These are phyloP conservation scores for Mallotus villosus DNA, from an alignment of 2,797 vertebrate species.

Conservation along the genomic window DNA sequence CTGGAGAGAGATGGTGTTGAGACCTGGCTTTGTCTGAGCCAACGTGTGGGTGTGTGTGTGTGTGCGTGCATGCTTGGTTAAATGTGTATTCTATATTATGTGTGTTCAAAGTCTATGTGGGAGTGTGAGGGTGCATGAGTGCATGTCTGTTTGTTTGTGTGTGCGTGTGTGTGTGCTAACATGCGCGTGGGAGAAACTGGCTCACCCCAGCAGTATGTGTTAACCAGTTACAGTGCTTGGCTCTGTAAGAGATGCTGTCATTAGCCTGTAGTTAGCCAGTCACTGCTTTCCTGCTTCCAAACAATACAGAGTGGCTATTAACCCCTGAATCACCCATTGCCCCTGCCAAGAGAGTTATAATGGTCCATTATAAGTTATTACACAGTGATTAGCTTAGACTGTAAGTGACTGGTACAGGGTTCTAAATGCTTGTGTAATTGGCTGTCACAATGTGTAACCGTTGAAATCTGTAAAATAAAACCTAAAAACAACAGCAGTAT, in stretches of 20 bases:
- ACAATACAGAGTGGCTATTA: neutral
- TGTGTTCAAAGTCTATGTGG: neutral
- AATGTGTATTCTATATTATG: neutral
- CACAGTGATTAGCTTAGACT: neutral
- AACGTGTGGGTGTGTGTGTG: neutral
- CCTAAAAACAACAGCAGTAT: neutral
- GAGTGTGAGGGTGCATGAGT: neutral
- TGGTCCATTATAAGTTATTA: neutral
- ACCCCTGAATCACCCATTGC: neutral
- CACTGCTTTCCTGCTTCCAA: neutral
- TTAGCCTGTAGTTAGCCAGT: neutral
- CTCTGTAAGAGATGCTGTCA: too few species aligned
- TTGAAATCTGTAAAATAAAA: neutral
- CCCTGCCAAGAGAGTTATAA: neutral
- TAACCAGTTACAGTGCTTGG: neutral
- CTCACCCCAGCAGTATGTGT: too few species aligned
- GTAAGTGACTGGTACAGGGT: neutral
- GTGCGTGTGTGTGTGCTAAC: too few species aligned
- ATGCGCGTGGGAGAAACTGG: too few species aligned
- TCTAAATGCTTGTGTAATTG: neutral
- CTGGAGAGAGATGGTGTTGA: neutral
- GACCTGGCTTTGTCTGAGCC: neutral
- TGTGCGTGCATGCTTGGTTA: slow-evolving; percentile 5
- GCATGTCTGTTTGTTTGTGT: too few species aligned
- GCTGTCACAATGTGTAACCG: neutral